phyloP scores from a whole-genome alignment of 2,113 vertebrate species.

The Collichthys lucidus region DNA sequence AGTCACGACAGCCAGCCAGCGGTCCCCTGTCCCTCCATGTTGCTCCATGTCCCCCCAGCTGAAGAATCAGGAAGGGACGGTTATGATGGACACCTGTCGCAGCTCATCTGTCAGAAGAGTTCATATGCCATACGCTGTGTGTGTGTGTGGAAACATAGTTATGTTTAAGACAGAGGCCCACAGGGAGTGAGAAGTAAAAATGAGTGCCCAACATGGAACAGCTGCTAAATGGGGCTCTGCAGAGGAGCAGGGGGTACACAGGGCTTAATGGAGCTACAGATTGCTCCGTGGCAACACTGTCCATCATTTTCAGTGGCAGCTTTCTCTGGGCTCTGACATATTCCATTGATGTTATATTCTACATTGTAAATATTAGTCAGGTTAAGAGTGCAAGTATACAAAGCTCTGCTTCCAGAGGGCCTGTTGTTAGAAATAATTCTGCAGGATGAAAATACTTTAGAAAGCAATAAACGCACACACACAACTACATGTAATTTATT shows the following conservation, averaged over 20 bases:
- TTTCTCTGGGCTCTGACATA: slow-evolving; percentile 38
- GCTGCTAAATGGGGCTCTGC: slow-evolving; percentile 66
- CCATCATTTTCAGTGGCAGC: slow-evolving; percentile 18
- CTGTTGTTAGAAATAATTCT: slow-evolving; percentile 22
- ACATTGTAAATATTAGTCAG: slow-evolving; percentile 40
- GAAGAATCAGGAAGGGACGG: slow-evolving; percentile 30
- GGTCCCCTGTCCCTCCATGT: slow-evolving; percentile 20
- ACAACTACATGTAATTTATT: slow-evolving; percentile 20
- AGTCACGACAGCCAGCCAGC: slow-evolving; percentile 55
- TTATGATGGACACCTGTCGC: slow-evolving; percentile 74
- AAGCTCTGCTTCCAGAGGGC: slow-evolving; percentile 11
- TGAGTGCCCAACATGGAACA: slow-evolving; percentile 58
- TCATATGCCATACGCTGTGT: slow-evolving; percentile 13
- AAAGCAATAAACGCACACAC: background rate
- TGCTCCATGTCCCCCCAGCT: slow-evolving; percentile 25
- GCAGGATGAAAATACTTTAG: slow-evolving; percentile 11
- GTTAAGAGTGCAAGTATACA: background rate
- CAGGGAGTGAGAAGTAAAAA: slow-evolving; percentile 45
- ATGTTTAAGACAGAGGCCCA: slow-evolving; percentile 62
- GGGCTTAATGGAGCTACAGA: slow-evolving; percentile 45
- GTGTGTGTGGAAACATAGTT: slow-evolving; percentile 22
- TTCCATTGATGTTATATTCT: slow-evolving; percentile 32
- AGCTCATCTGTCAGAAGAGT: slow-evolving; percentile 58
- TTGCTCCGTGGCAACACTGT: slow-evolving; percentile 39
- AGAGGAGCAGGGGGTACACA: slow-evolving; percentile 10